A percentile compares a stretch with the other conserved stretches of the same genome.
Evolutionary conservation across 2,888 invertebrate species (phyloP).

Genomic region (Acleris holmiana): DNA sequence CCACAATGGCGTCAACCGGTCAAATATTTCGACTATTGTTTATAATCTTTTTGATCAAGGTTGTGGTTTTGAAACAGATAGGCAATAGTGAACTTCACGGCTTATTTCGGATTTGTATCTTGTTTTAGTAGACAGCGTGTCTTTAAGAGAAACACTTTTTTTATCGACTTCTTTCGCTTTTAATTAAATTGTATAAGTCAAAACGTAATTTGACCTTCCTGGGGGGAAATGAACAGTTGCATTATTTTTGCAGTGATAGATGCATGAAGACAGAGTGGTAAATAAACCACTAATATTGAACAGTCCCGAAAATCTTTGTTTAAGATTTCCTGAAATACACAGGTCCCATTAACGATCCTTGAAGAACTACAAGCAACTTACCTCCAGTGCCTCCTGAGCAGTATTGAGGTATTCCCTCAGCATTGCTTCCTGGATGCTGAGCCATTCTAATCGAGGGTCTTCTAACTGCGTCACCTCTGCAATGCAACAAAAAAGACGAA

Average conservation of each 20-base stretch:
- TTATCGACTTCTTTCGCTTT: background rate
- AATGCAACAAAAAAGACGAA: slow-evolving; percentile 45
- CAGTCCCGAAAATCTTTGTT: no score
- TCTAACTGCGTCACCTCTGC: slow-evolving; percentile 97
- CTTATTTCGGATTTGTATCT: slow-evolving; percentile 1
- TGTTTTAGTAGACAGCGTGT: background rate
- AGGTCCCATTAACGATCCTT: no score
- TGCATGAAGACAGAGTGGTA: no score
- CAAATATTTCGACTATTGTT: slow-evolving; percentile 30
- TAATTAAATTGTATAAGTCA: no score
- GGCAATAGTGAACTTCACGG: slow-evolving; percentile 13
- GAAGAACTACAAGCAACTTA: slow-evolving; percentile 68
- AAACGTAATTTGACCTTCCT: no score
- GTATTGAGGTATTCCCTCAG: slow-evolving; percentile 97
- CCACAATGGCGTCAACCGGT: slow-evolving; percentile 13
- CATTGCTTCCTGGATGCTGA: slow-evolving; percentile 98
- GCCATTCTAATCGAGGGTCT: slow-evolving; percentile 98
- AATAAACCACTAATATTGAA: no score
- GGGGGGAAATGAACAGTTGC: background rate
- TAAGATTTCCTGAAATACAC: no score
- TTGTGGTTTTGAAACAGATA: slow-evolving; percentile 22
- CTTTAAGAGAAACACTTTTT: background rate
- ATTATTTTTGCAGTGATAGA: background rate
- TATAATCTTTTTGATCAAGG: slow-evolving; percentile 27
- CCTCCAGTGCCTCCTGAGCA: slow-evolving; percentile 97